A percentile compares a stretch with the other conserved stretches of the same genome.
phyloP scores from a whole-genome alignment of 2,888 invertebrate species.

The Vesta saturnalis region DNA sequence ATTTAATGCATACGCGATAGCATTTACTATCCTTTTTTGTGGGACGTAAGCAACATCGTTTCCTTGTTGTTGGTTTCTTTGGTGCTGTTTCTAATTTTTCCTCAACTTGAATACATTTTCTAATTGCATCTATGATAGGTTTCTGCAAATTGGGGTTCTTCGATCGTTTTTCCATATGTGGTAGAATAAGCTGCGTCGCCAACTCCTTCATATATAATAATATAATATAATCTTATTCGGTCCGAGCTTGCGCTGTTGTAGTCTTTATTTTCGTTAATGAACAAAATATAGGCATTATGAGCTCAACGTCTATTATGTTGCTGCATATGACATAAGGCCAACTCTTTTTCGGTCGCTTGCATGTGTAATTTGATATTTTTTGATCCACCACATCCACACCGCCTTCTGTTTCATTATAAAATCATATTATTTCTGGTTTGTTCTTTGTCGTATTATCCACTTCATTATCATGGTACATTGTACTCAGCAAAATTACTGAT shows the following conservation, averaged over 20 bases:
- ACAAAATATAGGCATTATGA: neutral
- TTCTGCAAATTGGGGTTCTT: neutral
- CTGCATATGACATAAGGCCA: neutral
- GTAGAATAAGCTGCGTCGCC: neutral
- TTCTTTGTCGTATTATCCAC: neutral
- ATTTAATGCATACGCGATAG: neutral
- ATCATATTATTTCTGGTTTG: neutral
- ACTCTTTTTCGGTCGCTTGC: neutral
- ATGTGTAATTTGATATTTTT: no score
- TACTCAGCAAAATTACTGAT: neutral
- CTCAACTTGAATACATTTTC: neutral
- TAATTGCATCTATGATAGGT: neutral
- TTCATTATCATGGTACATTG: neutral
- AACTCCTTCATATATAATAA: no score
- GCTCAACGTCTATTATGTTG: no score
- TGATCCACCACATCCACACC: no score
- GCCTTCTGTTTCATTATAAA: no score
- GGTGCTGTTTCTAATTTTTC: no score
- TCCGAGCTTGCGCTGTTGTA: neutral
- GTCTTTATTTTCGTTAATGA: neutral
- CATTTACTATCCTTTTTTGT: no score
- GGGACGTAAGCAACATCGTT: neutral
- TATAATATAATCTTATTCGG: neutral
- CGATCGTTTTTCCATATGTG: conserved; percentile 3
- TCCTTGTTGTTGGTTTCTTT: conserved; percentile 1